Conservation (phyloP, 1,140 invertebrate genomes). For the Cyclargus thomasi region DNA sequence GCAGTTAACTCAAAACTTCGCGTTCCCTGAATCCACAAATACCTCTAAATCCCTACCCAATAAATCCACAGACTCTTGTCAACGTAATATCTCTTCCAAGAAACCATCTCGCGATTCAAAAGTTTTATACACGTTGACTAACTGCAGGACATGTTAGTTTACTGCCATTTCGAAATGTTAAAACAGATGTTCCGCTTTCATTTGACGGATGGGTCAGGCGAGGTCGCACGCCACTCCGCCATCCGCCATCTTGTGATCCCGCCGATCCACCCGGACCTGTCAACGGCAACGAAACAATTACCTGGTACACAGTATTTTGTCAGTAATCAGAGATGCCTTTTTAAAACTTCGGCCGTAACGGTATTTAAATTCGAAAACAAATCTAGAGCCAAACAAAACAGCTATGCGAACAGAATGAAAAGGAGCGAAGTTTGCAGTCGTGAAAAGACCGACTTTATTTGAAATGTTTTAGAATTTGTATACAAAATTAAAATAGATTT, state of each 20-base stretch:
- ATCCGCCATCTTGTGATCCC: slow-evolving; percentile 64
- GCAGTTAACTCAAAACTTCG: slow-evolving; percentile 32
- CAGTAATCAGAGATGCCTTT: slow-evolving; percentile 49
- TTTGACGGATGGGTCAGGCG: slow-evolving; percentile 68
- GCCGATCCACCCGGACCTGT: slow-evolving; percentile 56
- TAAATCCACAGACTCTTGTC: slow-evolving; percentile 40
- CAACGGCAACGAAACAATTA: slow-evolving; percentile 63
- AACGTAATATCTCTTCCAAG: slow-evolving; percentile 39
- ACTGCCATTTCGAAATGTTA: slow-evolving; percentile 63
- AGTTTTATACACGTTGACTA: slow-evolving; percentile 56
- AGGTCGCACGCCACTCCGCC: slow-evolving; percentile 65
- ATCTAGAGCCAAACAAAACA: slow-evolving; percentile 12
- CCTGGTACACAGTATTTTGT: slow-evolving; percentile 43
- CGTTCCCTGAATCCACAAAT: slow-evolving; percentile 34
- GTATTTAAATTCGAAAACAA: slow-evolving; percentile 18
- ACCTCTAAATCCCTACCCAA: slow-evolving; percentile 36
- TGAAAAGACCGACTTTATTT: slow-evolving; percentile 11
- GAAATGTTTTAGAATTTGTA: slow-evolving; percentile 7
- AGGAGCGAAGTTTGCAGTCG: slow-evolving; percentile 2
- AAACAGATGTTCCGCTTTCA: slow-evolving; percentile 68
- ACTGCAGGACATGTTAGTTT: slow-evolving; percentile 47
- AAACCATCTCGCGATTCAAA: slow-evolving; percentile 48
- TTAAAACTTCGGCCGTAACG: slow-evolving; percentile 31
- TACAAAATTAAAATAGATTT: slow-evolving; percentile 2
- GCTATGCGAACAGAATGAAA: slow-evolving; percentile 8